Conservation (phyloP, 2,113 vertebrate species). For the Sylvia atricapilla region DNA sequence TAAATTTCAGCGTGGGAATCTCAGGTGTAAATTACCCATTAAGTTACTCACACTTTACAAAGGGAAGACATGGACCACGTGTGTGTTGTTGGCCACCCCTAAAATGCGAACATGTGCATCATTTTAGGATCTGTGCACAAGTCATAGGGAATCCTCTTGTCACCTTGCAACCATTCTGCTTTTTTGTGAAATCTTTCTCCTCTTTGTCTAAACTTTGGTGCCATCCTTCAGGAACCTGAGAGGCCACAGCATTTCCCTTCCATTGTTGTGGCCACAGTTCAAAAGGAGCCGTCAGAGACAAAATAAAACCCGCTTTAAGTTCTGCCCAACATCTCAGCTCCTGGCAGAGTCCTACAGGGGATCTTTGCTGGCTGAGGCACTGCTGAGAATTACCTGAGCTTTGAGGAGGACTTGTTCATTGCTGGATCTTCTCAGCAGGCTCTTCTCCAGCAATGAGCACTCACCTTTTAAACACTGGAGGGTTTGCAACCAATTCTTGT, state of each 20-base stretch:
- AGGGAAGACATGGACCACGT: not conserved
- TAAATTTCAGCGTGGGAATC: not conserved
- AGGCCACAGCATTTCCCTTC: not conserved
- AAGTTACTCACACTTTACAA: not conserved
- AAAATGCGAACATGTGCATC: rapidly evolving
- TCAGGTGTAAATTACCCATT: not conserved
- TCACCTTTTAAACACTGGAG: not conserved
- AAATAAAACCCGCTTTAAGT: not conserved
- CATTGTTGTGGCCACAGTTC: not conserved
- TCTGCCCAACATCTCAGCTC: not conserved
- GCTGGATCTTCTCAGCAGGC: not conserved
- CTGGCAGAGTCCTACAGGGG: not conserved
- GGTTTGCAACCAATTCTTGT: rapidly evolving
- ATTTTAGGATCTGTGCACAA: not conserved
- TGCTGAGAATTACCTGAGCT: not conserved
- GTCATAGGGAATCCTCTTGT: not conserved
- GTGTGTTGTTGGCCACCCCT: not conserved
- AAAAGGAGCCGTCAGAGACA: not conserved
- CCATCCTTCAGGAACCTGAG: not conserved
- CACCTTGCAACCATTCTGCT: not conserved
- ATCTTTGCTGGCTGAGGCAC: not conserved
- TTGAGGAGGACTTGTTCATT: not conserved
- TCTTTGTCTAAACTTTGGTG: not conserved
- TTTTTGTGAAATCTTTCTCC: not conserved
- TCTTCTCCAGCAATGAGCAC: not conserved